Percentiles rank a stretch among this genome's conserved stretches.
These are phyloP conservation scores for Hylomyscus alleni DNA, from an alignment of 2,797 vertebrate species.

Conservation along the genomic window DNA sequence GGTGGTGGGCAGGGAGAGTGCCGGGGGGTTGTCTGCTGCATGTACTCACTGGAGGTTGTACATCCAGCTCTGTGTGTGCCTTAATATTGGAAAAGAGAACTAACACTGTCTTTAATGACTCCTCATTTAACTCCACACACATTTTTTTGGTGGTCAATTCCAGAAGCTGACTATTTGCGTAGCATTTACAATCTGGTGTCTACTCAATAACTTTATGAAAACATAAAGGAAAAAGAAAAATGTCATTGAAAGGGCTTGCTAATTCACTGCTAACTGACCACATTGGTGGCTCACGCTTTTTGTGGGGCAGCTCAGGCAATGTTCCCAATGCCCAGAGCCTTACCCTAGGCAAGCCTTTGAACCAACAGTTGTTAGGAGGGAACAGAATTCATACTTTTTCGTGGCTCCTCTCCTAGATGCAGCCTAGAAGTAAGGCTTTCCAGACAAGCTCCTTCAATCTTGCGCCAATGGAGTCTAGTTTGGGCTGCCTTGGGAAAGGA, in stretches of 20 bases:
- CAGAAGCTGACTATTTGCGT: conserved; percentile 57
- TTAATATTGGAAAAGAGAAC: not conserved
- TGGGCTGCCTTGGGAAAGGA: not conserved
- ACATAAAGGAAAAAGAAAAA: conserved; percentile 11
- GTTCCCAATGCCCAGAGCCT: conserved; percentile 9
- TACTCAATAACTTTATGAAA: conserved; percentile 59
- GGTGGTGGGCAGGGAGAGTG: not conserved
- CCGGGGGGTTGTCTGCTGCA: accelerated
- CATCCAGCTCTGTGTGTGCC: not conserved
- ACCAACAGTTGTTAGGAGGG: not conserved
- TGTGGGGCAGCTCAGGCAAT: conserved; percentile 35
- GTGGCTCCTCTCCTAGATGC: conserved; percentile 30
- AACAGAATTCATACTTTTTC: not conserved
- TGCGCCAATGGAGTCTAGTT: not conserved
- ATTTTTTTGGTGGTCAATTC: conserved; percentile 34
- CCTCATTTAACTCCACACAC: conserved; percentile 26
- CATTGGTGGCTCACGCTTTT: not conserved
- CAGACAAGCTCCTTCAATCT: not conserved
- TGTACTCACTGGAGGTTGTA: not conserved
- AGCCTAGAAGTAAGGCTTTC: conserved; percentile 1
- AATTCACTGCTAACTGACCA: conserved; percentile 21
- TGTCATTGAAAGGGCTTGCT: conserved; percentile 15
- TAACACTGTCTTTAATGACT: conserved; percentile 32
- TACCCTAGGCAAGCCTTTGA: not conserved
- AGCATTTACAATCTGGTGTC: conserved; percentile 70